Evolutionary conservation across 2,113 vertebrate genomes (phyloP), one percentile per base, ranked within the genome.

Genomic region (Pelecanoides urinatrix): DNA sequence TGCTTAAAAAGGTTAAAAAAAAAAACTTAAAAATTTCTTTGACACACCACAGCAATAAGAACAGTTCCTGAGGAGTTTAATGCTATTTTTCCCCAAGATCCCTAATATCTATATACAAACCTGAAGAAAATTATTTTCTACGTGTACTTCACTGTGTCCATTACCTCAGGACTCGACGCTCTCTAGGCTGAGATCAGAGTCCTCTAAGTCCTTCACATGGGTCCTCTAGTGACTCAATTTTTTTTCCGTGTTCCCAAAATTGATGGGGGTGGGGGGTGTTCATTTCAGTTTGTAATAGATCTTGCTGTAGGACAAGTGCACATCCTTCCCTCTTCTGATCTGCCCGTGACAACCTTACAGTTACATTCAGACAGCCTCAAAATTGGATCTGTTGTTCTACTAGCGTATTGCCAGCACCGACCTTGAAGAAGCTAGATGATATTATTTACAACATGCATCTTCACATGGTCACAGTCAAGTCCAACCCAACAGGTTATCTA

Each of bases 181-280:
- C 38, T 40, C 13, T 4, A 42, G 67, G 26, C 34, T 32, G 25
- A 75, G 19, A 78, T 53, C 62, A 47, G 40, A 32, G 19, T 34
- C 61, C 23, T 56, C 20, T 3, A 56, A 5, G 5, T 25, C 22
- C n/a, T 70, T 70, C 9, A 2, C 1, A 21, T 0, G 3, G 5
- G 10, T 90, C 50, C 55, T 75, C 22, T 21, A 62, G 27, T 4
- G n/a, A 88, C 58, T 49, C 4, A 62, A 47, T 15, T 0, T 19
- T 65, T 70, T 49, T 25, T 4, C 27, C 10, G 20, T 15, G 10
- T 49, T 92, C 34, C 14, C 38, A 40, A 32, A 58, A 62, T 0
- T 18, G 5, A 36, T 16, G 13, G 26, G 1, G 4, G 2, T 7
- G 7, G 6, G 6, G 7, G 6, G 9, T 20, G 30, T 8, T 73